Conservation (phyloP, 2,797 vertebrate genomes). For the Cynodonichthys magdalenae region DNA sequence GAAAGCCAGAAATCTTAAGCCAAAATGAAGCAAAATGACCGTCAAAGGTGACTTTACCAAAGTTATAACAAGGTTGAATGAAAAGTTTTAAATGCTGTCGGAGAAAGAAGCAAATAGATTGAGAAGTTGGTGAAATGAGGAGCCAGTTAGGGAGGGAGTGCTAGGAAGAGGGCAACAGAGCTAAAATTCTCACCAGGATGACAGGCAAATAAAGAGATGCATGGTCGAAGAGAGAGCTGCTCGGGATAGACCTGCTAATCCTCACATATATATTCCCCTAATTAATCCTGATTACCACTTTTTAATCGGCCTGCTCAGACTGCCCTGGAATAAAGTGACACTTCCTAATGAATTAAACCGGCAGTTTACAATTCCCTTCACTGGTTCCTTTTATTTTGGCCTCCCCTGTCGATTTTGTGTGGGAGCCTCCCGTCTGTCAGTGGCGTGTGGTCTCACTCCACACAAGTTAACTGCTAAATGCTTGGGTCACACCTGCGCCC, state of each 20-base stretch:
- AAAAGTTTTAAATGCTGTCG: constrained; percentile 14
- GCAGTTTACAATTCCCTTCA: constrained; percentile 69
- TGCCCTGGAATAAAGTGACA: constrained; percentile 79
- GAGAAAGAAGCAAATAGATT: constrained; percentile 2
- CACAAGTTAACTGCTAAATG: constrained; percentile 73
- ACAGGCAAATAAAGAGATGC: constrained; percentile 42
- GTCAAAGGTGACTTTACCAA: constrained; percentile 3
- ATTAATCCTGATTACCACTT: constrained; percentile 84
- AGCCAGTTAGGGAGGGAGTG: constrained; percentile 32
- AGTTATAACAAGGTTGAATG: not conserved
- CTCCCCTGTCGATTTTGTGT: constrained; percentile 50
- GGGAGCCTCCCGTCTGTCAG: constrained; percentile 63
- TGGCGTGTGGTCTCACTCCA: constrained; percentile 76
- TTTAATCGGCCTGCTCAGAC: constrained; percentile 78
- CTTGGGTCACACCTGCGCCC: constrained; percentile 74
- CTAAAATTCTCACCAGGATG: constrained; percentile 32
- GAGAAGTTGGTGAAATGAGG: not conserved
- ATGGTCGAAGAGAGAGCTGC: constrained; percentile 43
- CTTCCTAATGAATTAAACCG: constrained; percentile 83
- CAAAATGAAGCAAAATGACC: not conserved
- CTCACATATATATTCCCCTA: constrained; percentile 82
- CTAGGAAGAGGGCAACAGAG: constrained; percentile 40
- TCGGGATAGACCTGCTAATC: constrained; percentile 75
- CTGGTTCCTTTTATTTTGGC: constrained; percentile 39
- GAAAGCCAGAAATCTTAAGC: not conserved